Evolutionary conservation across 2,113 vertebrate species (phyloP), one percentile per base, ranked within the genome.

Genomic region (Micronisus gabar): DNA sequence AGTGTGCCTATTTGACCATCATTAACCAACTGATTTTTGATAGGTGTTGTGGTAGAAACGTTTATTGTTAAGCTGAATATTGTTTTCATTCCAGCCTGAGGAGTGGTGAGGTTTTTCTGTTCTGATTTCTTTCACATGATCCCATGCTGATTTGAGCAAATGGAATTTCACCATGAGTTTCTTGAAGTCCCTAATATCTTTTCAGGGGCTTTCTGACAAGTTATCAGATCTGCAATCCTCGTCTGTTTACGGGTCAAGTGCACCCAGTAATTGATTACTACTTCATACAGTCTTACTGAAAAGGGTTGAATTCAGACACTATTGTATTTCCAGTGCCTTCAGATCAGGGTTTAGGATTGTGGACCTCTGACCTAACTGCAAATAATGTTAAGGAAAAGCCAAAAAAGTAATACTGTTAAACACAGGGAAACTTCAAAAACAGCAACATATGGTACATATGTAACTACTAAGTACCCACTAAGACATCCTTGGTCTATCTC

Each of bases 361-460:
- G 59, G 41, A 53, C 15, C 63, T 91, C 71, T 68, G 65, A 58
- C 48, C 34, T 71, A 70, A 27, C 58, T 23, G 6, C 41, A 83
- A 92, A 74, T 50, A 86, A 67, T 21, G 32, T 58, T 68, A 90
- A 90, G n/a, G 29, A 92, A 86, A 96, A 89, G 41, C 40, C 50
- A 58, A 85, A 80, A 93, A 61, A 13, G 11, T 53, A 90, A 86
- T 72, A 26, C 21, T 59, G 68, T 61, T 90, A 81, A 95, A 85
- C 73, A 59, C 32, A 81, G 34, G 26, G 58, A 86, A 96, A 95
- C 63, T 76, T 95, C 67, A 96, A 95, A 92, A 96, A 73, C n/a
- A 97, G 73, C 41, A 94, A 90, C 95, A 96, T 91, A 91, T 79
- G 88, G 81, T 72, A 80, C 52, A 38, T 53, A 91, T 67, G 63